Base-by-base conservation (phyloP, 2,888 invertebrate genomes). In the Limulus polyphemus region DNA sequence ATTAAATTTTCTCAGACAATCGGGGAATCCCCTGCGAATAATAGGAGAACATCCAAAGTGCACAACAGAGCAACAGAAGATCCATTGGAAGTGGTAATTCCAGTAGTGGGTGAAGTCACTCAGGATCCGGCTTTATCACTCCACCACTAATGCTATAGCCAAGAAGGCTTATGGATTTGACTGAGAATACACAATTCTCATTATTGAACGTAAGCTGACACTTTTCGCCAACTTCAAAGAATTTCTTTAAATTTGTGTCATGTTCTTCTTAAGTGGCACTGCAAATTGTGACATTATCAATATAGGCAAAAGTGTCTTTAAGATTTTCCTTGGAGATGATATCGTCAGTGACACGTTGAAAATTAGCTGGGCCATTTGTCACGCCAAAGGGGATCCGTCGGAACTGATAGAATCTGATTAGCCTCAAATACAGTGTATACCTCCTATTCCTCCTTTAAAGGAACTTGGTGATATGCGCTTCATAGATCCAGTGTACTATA, bases 341-440 rank as follows among this genome's bases (percentile, higher is more conserved):
- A 32, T 52, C 2, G 55, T 63, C 56, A 13, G 66, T 65, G n/a
- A 12, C 57, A 54, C 62, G 48, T 14, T 67, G 67, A 48, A 67
- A 67, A 32, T 32, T 11, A 4, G 62, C 49, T 12, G 65, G 60
- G 9, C 49, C 63, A 59, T 69, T 64, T 10, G 64, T 63, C 11
- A 69, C 56, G 0, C 68, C 64, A 58, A 68, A 68, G 3, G 65
- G 60, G 10, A 66, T 52, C n/a, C 64, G 52, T 13, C 46, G 57
- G 46, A 68, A 65, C 13, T 69, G 60, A 47, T 60, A 67, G 11
- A 65, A 58, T n/a, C 59, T 58, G 62, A 59, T 60, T 50, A 9
- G 62, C 64, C 58, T 67, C 62, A 61, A 68, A 68, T 47, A 55
- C 68, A 16, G 64, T 67, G 55, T 61, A 67, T 2, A 55, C 55